phyloP scores from a whole-genome alignment of 2,888 invertebrate genomes.

The Agriopis marginaria region DNA sequence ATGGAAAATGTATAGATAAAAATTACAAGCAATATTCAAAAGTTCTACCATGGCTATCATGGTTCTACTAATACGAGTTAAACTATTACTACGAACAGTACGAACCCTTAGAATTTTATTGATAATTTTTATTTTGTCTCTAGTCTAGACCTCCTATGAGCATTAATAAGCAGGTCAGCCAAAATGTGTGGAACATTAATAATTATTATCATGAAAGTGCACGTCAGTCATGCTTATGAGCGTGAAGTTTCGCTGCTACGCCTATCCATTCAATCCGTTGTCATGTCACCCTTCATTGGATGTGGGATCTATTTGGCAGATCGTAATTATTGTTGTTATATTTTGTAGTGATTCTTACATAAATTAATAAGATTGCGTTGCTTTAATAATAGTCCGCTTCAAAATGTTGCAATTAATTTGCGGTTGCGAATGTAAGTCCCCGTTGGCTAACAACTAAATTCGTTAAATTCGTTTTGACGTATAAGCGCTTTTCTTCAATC shows the following conservation, averaged over 20 bases:
- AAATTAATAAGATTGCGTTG: not conserved
- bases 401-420: not conserved
- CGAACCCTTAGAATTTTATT: slow-evolving; percentile 11
- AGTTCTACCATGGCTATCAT: no score
- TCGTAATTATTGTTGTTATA: slow-evolving; percentile 15
- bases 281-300: slow-evolving; percentile 39
- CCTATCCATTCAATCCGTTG: slow-evolving; percentile 50
- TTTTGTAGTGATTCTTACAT: not conserved
- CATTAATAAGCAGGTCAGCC: slow-evolving; percentile 22
- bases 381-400: not conserved
- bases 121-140: slow-evolving; percentile 12
- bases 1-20: no score
- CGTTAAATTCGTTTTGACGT: no score
- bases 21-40: no score
- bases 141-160: slow-evolving; percentile 28
- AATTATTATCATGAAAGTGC: slow-evolving; percentile 58
- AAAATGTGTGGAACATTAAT: slow-evolving; percentile 49
- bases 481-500: no score
- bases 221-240: slow-evolving; percentile 51
- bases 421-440: no score
- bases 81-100: not conserved
- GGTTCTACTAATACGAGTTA: no score
- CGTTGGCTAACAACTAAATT: no score
- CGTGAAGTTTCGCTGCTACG: slow-evolving; percentile 59
- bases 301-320: slow-evolving; percentile 18